These are phyloP conservation scores for Steromphala cineraria DNA, from an alignment of 2,888 invertebrate genomes.

Conservation along the genomic window DNA sequence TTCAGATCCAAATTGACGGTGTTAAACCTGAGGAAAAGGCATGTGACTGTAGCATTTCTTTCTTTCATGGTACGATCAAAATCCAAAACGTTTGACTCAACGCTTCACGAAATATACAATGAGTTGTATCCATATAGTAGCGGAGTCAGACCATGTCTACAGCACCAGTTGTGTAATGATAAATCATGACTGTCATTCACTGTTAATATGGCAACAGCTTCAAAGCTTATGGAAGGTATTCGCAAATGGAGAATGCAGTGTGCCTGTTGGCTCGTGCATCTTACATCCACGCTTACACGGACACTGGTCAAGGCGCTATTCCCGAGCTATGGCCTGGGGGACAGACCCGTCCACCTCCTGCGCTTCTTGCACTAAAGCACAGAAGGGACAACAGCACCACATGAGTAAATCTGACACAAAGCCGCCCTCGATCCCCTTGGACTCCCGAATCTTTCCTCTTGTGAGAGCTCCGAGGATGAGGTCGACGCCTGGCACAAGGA, in stretches of 20 bases:
- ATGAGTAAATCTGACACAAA: conserved; percentile 61
- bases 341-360: conserved; percentile 60
- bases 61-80: too few species aligned
- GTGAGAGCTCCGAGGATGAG: conserved; percentile 57
- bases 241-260: not conserved
- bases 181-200: too few species aligned
- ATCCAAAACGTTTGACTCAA: too few species aligned
- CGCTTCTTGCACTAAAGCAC: conserved; percentile 66
- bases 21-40: too few species aligned
- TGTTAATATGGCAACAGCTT: not conserved
- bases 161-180: too few species aligned
- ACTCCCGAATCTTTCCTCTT: conserved; percentile 65
- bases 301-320: conserved; percentile 18
- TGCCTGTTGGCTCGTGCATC: conserved; percentile 13
- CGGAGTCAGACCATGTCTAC: too few species aligned
- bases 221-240: not conserved
- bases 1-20: too few species aligned
- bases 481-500: conserved; percentile 60
- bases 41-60: too few species aligned
- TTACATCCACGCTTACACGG: not conserved
- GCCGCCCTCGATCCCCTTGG: conserved; percentile 65
- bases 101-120: too few species aligned
- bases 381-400: conserved; percentile 64
- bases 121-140: too few species aligned
- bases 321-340: conserved; percentile 53